Evolutionary conservation across 2,888 invertebrate species (phyloP).

Genomic region (Zygaena filipendulae): DNA sequence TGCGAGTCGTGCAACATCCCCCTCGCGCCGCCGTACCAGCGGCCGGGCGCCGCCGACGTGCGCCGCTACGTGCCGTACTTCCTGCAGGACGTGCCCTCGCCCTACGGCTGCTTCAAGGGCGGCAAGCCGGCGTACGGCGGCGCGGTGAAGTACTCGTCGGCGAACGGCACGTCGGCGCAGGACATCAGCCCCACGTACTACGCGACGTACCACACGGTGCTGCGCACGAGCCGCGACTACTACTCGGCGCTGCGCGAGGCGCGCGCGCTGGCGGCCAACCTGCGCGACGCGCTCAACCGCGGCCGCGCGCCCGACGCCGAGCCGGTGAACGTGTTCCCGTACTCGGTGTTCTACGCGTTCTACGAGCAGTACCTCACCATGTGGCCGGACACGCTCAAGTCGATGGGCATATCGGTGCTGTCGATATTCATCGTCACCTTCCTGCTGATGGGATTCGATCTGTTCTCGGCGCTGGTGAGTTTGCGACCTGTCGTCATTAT

Average conservation of each 20-base stretch:
- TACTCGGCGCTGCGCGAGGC: constrained; percentile 88
- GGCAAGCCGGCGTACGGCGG: constrained; percentile 87
- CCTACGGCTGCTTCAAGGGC: constrained; percentile 76
- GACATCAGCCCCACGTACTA: constrained; percentile 89
- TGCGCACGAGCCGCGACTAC: constrained; percentile 91
- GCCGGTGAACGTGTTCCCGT: constrained; percentile 81
- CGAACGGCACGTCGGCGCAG: constrained; percentile 42
- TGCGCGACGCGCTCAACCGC: constrained; percentile 79
- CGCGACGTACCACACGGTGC: constrained; percentile 89
- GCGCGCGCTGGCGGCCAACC: constrained; percentile 81
- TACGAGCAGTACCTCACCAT: constrained; percentile 99
- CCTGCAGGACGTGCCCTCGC: constrained; percentile 83
- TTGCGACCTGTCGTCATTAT: too few species aligned
- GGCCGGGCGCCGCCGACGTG: constrained; percentile 75
- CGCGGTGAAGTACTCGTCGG: constrained; percentile 72
- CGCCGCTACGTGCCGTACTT: constrained; percentile 82
- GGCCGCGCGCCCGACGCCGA: constrained; percentile 60
- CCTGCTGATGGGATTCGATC: constrained; percentile 91
- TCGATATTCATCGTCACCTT: constrained; percentile 97
- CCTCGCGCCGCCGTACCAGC: constrained; percentile 46
- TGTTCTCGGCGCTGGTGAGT: constrained; percentile 81
- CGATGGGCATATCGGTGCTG: constrained; percentile 86
- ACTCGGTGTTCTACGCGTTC: constrained; percentile 97
- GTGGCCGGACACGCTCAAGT: constrained; percentile 90
- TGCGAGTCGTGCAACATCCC: constrained; percentile 66